Base-by-base conservation (phyloP, 2,797 vertebrate species). In the Valencia hispanica region DNA sequence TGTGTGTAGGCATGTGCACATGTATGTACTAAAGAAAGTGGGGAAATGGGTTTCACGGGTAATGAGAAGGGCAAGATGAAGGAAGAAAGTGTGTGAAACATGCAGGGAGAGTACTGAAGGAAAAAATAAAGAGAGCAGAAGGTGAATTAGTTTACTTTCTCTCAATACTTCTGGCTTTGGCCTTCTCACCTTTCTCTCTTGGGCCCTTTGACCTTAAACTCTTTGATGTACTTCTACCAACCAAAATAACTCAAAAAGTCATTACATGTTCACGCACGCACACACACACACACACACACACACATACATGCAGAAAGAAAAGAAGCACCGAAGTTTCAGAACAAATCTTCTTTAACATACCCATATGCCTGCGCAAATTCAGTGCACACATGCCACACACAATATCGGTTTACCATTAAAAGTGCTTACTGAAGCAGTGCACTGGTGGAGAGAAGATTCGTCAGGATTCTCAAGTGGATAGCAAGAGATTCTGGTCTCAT, bases 401-500 rank as follows among this genome's bases (percentile, higher is more conserved):
- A 83, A 69, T 84, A 83, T 68, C 70, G 70, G 79, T 78, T 83
- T 89, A 76, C 88, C 91, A 89, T 93, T 93, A 89, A 80, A 79
- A 87, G 87, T 87, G 91, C 89, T 89, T 88, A 90, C 87, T 93
- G 92, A 91, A 86, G 92, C 92, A 90, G 80, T 68, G 75, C 87
- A 53, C 78, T 10, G 75, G 77, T 63, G 84, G 84, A 79, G 88
- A 86, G 82, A 90, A 85, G 91, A 92, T 92, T 89, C 86, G 80
- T 86, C 65, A 17, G 85, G 88, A 89, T 89, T 90, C 92, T 90
- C 92, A 68, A 68, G 88, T 88, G 90, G 91, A 90, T 91, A 86
- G 84, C 79, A 77, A 86, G 81, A 90, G 90, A 94, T 90, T 93
- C 90, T 88, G 91, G 91, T 93, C 91, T 94, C 90, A 90, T 93